A percentile compares a stretch with the other conserved stretches of the same genome.
phyloP scores from a whole-genome alignment of 2,888 invertebrate species.

The Cheilosia vulpina region DNA sequence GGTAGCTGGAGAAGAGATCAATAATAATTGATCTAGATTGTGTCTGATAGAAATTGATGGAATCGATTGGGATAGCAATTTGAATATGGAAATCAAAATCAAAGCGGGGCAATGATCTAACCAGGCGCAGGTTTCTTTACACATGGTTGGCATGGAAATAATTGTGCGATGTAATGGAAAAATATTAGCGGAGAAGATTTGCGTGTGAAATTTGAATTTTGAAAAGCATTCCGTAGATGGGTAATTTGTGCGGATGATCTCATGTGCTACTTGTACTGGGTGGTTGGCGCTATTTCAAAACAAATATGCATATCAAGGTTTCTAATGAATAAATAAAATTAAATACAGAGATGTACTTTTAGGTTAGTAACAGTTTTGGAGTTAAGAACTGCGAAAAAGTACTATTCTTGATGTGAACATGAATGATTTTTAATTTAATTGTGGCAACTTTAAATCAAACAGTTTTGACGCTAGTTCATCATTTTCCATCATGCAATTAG shows the following conservation, averaged over 20 bases:
- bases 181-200: slow-evolving; percentile 49
- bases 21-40: slow-evolving; percentile 69
- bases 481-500: no score
- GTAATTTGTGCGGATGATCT: slow-evolving; percentile 40
- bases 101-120: slow-evolving; percentile 52
- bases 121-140: slow-evolving; percentile 6
- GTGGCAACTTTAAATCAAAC: no score
- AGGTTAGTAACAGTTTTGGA: no score
- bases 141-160: slow-evolving; percentile 4
- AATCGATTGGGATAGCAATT: slow-evolving; percentile 58
- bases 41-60: slow-evolving; percentile 60
- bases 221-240: slow-evolving; percentile 4
- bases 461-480: no score
- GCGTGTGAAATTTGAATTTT: slow-evolving; percentile 38
- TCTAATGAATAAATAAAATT: no score
- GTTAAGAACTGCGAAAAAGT: no score
- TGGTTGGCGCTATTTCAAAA: neutral
- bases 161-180: slow-evolving; percentile 46
- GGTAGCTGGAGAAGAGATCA: slow-evolving; percentile 28
- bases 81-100: slow-evolving; percentile 58
- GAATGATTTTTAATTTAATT: no score
- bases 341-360: no score
- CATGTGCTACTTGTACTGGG: slow-evolving; percentile 17
- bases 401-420: no score
- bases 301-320: no score